Conservation (phyloP, 2,113 vertebrate species). For the Acrocephalus arundinaceus region DNA sequence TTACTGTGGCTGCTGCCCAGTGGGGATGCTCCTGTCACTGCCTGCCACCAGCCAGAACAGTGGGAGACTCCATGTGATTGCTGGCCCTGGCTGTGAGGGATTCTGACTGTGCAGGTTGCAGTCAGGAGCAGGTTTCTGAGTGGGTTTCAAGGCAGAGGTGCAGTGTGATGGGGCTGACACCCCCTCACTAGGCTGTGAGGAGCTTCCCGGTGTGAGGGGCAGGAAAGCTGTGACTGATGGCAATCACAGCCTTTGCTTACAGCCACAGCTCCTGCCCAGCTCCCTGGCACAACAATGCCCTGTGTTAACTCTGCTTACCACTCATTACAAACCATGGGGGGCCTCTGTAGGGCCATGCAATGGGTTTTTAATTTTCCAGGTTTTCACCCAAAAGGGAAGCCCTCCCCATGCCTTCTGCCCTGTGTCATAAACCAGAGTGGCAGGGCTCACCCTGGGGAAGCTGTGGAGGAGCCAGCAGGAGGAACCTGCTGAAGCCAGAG, state of each 20-base stretch:
- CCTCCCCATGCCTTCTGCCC: rapidly evolving
- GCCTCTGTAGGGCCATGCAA: rapidly evolving
- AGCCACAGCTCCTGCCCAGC: background rate
- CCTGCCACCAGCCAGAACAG: rapidly evolving
- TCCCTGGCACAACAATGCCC: background rate
- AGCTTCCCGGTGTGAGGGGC: rapidly evolving
- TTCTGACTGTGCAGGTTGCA: rapidly evolving
- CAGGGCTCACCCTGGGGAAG: background rate
- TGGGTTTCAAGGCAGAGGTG: rapidly evolving
- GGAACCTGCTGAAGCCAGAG: background rate
- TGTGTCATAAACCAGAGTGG: background rate
- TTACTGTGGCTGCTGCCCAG: background rate
- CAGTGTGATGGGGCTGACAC: background rate
- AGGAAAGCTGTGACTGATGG: rapidly evolving
- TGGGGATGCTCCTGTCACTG: rapidly evolving
- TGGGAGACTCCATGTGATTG: rapidly evolving
- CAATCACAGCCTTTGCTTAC: background rate
- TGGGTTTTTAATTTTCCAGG: background rate
- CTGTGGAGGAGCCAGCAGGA: background rate
- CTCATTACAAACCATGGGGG: rapidly evolving
- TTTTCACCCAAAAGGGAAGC: background rate
- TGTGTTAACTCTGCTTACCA: background rate
- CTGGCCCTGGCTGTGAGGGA: background rate
- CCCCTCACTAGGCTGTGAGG: background rate
- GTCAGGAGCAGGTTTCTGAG: rapidly evolving